phyloP scores from a whole-genome alignment of 2,888 invertebrate genomes.

The Athrips mouffetella region DNA sequence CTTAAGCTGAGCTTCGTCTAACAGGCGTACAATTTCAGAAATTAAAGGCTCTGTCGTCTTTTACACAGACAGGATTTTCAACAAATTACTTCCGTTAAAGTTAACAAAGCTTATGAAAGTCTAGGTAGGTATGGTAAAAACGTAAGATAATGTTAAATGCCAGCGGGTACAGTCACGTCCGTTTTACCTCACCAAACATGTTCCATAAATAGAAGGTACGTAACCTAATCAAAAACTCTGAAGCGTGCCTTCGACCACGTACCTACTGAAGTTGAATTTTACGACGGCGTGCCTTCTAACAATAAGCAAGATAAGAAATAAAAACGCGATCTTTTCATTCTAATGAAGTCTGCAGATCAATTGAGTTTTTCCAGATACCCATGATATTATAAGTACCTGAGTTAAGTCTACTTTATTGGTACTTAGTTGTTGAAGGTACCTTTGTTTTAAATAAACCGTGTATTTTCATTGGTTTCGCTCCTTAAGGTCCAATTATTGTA shows the following conservation, averaged over 20 bases:
- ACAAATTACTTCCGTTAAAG: not conserved
- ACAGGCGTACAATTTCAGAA: not conserved
- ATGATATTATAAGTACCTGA: no score
- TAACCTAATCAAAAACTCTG: not conserved
- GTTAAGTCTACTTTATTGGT: no score
- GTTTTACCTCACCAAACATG: not conserved
- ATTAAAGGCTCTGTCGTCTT: not conserved
- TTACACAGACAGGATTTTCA: not conserved
- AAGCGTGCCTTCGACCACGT: not conserved
- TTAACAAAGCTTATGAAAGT: no score
- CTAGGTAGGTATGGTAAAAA: no score
- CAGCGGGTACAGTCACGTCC: slow-evolving; percentile 2
- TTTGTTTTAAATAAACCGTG: no score
- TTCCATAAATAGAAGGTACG: not conserved
- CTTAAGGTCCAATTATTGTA: no score
- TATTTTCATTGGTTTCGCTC: no score
- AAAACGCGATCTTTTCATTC: not conserved
- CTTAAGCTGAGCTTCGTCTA: not conserved
- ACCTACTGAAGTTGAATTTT: not conserved
- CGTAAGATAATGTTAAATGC: no score
- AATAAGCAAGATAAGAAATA: not conserved
- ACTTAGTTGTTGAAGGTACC: no score
- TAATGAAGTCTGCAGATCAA: not conserved
- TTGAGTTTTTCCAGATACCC: no score
- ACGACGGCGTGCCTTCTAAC: not conserved